Evolutionary conservation across 2,888 invertebrate species (phyloP), one percentile per base, ranked within the genome.

Genomic region (Pocota personata): DNA sequence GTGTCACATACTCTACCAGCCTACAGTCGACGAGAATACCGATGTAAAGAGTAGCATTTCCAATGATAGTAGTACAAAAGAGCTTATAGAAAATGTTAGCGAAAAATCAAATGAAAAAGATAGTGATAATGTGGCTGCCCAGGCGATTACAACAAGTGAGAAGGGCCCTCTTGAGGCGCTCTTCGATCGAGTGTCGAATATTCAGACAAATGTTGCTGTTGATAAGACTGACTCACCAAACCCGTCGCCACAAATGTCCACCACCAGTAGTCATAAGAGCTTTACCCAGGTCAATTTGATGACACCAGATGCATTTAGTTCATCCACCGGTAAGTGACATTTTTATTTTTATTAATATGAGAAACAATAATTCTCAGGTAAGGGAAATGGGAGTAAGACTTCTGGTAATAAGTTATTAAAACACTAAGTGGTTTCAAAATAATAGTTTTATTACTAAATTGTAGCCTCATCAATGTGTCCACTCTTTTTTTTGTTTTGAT

Each of bases 261-360:
- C 86, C 46, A 75, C 75, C 7, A 71, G 46, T 48, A 78, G 87
- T 37, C 88, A 87, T 58, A 89, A 89, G 71, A 87, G 82, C 21
- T 93, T 91, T 79, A 90, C 93, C 8, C 93, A 93, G 30, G 92
- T 97, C 24, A 97, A 95, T 89, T 93, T 97, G 27, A 96, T 97
- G 95, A 97, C 97, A 0, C 97, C 98, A 0, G 97, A 97, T 90
- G 97, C 97, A 16, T 98, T 98, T 88, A 95, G 94, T 84, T 94
- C 95, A 0, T 93, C 94, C 88, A 94, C 94, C 89, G 75, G 64
- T 78, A 55, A 50, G 75, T 75, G n/a, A n/a, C 1, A 14, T 21
- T 21, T 62, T 2, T 27, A 43, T 27, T 14, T 4, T 14, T n/a
- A n/a, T n/a, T n/a, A n/a, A n/a, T n/a, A n/a, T n/a, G n/a, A n/a